Base-by-base conservation (phyloP, 2,888 invertebrate species). In the Morpho helenor region DNA sequence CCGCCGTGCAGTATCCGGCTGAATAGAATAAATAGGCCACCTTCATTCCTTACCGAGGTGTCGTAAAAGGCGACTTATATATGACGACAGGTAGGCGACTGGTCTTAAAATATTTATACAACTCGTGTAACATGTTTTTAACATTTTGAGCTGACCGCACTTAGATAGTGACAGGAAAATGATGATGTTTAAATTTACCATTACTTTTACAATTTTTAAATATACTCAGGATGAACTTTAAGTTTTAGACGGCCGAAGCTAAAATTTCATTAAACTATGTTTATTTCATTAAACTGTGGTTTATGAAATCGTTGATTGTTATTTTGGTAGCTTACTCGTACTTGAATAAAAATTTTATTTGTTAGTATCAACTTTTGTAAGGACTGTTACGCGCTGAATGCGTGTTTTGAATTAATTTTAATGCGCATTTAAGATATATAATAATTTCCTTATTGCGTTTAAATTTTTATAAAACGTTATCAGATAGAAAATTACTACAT, bases 391-490 rank as follows among this genome's bases (percentile, higher is more conserved):
- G 16, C 31, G 41, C 16, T 31, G 45, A 41, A 54, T 51, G 31
- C 44, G 43, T 41, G 41, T 52, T 49, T 59, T 39, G 9, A 49
- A 46, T 46, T 43, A 41, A 44, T 52, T 52, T 48, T 52, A 52
- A 53, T 40, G 41, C 23, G 31, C 39, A 43, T 16, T 57, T 57
- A 42, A 16, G 39, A 10, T 50, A 10, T 39, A 23, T 46, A 47
- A 56, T 46, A 45, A 53, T 23, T 56, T 49, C 56, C 60, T 49
- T 49, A 56, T 43, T 59, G 43, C 45, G 45, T 44, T 49, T 49
- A 48, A 23, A 45, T 56, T 46, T n/a, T 9, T 48, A 31, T 54
- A 47, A 50, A 40, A 7, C 8, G 50, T 57, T 55, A 57, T 61
- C 54, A 51, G 47, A 57, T 57, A 16, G 31, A 43, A 43, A 57